These are phyloP conservation scores for Plectrocnemia conspersa DNA, from an alignment of 1,140 invertebrate species.

Conservation along the genomic window DNA sequence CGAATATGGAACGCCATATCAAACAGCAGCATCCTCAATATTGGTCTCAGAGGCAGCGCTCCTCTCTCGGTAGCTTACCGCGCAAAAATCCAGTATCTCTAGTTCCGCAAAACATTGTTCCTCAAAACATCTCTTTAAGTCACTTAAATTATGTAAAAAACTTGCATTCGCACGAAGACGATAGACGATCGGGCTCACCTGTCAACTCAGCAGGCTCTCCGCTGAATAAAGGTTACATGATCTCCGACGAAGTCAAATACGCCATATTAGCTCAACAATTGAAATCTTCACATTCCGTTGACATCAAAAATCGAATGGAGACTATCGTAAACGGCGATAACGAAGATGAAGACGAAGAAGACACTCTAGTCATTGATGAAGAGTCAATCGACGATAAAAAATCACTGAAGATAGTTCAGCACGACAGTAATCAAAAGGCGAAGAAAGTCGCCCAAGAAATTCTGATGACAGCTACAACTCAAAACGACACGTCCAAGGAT, in stretches of 20 bases:
- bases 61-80: conserved; percentile 38
- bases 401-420: conserved; percentile 12
- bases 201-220: conserved; percentile 13
- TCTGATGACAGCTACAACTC: conserved; percentile 46
- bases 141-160: conserved; percentile 28
- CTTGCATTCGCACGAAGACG: conserved; percentile 1
- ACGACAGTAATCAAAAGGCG: conserved; percentile 41
- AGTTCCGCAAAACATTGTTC: conserved; percentile 32
- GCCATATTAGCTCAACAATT: conserved; percentile 73
- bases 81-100: conserved; percentile 27
- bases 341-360: conserved; percentile 64
- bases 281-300: conserved; percentile 47
- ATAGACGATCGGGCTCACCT: conserved; percentile 13
- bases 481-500: conserved; percentile 47
- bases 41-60: conserved; percentile 72
- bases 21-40: conserved; percentile 89
- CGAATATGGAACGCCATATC: conserved; percentile 90
- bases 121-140: conserved; percentile 15
- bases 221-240: conserved; percentile 38
- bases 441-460: conserved; percentile 52
- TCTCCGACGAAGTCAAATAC: conserved; percentile 72
- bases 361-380: conserved; percentile 66
- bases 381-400: conserved; percentile 37
- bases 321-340: conserved; percentile 51
- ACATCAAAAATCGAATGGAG: conserved; percentile 48